These are phyloP conservation scores for Datnioides undecimradiatus DNA, from an alignment of 2,113 vertebrate genomes.

Conservation along the genomic window DNA sequence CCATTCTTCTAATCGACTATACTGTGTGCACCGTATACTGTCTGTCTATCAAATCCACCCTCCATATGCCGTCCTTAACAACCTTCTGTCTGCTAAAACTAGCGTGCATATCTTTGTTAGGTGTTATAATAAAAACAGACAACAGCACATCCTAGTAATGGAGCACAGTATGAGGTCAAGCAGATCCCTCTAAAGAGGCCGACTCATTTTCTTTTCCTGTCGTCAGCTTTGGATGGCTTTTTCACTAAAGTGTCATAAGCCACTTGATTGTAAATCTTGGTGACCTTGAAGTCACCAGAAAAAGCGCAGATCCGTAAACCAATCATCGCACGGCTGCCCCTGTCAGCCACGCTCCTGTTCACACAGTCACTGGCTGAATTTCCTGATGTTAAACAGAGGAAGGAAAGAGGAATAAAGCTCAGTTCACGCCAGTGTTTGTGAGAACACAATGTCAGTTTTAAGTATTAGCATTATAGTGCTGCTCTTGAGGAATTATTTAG, in stretches of 20 bases:
- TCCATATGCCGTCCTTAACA: conserved; percentile 83
- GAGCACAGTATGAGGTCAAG: conserved; percentile 87
- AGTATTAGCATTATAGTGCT: conserved; percentile 18
- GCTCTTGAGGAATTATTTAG: conserved; percentile 36
- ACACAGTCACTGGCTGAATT: conserved; percentile 82
- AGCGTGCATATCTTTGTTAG: conserved; percentile 66
- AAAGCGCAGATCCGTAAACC: conserved; percentile 93
- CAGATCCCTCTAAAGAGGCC: conserved; percentile 87
- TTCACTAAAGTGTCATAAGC: conserved; percentile 90
- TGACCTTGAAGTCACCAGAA: conserved; percentile 93
- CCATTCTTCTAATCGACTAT: conserved; percentile 69
- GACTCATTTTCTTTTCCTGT: conserved; percentile 83
- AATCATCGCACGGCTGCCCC: conserved; percentile 91
- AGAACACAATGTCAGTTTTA: conserved; percentile 43
- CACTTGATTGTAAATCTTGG: conserved; percentile 93
- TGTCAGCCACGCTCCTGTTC: conserved; percentile 90
- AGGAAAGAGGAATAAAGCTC: conserved; percentile 60
- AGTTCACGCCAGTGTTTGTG: conserved; percentile 50
- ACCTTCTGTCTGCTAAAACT: conserved; percentile 77
- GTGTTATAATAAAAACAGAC: conserved; percentile 69
- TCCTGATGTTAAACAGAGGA: conserved; percentile 81
- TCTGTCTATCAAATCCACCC: conserved; percentile 80
- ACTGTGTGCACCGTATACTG: conserved; percentile 65
- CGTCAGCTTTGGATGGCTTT: conserved; percentile 89
- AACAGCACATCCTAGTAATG: conserved; percentile 73